phyloP scores from a whole-genome alignment of 2,113 vertebrate species.

The Odocoileus hemionus region DNA sequence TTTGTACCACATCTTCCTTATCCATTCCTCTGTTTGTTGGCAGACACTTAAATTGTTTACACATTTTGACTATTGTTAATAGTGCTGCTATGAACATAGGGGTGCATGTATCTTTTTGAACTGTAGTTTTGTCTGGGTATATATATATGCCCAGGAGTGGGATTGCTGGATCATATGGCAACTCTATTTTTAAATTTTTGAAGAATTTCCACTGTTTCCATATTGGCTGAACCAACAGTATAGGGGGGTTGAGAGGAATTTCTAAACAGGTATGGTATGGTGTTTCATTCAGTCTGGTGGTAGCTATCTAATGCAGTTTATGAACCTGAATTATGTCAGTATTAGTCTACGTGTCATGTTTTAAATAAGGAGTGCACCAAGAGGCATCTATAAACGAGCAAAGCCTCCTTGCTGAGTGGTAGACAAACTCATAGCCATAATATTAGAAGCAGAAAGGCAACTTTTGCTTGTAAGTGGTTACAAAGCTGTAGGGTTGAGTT shows the following conservation, averaged over 20 bases:
- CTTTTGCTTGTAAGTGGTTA: background rate
- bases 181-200: background rate
- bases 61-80: background rate
- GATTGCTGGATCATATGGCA: background rate
- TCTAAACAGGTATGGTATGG: background rate
- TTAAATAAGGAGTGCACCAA: background rate
- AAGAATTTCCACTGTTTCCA: background rate
- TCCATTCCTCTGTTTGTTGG: background rate
- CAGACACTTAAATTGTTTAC: background rate
- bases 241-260: background rate
- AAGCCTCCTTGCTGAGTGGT: background rate
- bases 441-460: background rate
- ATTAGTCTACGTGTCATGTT: background rate
- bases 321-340: background rate
- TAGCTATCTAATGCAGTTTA: background rate
- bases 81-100: background rate
- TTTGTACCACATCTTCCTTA: background rate
- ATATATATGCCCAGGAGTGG: background rate
- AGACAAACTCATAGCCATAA: background rate
- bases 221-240: background rate
- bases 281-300: background rate
- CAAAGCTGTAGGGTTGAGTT: background rate
- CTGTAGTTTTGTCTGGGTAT: background rate
- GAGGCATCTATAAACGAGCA: background rate
- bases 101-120: background rate